These are phyloP conservation scores for human DNA, from an alignment of 2,113 vertebrate genomes.

Conservation along the genomic window GRCh38 chr5:18087001-18087500, in stretches of 20 bases:
- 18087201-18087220: neutral
- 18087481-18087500: neutral
- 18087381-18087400: neutral
- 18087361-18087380: neutral
- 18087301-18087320: neutral
- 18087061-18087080: neutral
- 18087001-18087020: neutral
- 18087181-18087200: neutral
- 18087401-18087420: neutral
- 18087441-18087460: neutral
- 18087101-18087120: neutral
- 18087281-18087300: neutral
- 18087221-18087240: neutral
- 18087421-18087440: neutral
- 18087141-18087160: neutral
- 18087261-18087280: neutral
- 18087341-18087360: neutral
- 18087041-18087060: neutral
- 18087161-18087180: neutral
- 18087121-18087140: neutral
- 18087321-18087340: neutral
- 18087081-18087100: neutral
- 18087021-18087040: neutral
- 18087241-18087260: neutral
- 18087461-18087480: neutral